Conservation (phyloP, 30 jellyfish, hydroid and myxozoan genomes). For the Hydractinia symbiolongicarpus region DNA sequence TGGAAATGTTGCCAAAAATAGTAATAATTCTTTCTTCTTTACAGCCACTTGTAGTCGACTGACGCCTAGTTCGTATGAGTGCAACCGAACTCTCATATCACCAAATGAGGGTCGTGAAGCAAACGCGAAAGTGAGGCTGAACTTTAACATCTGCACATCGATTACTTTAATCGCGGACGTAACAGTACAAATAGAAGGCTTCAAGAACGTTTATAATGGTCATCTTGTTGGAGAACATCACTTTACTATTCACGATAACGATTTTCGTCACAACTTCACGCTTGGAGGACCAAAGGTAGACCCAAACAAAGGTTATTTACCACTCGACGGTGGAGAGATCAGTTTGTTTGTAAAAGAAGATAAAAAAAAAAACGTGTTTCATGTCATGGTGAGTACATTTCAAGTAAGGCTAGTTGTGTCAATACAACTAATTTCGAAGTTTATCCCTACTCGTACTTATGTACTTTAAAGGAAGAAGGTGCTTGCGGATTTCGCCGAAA, state of each 20-base stretch:
- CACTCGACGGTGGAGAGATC: constrained; percentile 36
- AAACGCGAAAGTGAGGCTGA: neutral
- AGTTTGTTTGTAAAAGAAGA: constrained; percentile 31
- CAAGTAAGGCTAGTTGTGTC: neutral
- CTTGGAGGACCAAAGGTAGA: constrained; percentile 1
- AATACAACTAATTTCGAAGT: no score
- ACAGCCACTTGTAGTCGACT: neutral
- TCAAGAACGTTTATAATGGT: neutral
- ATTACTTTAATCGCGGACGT: constrained; percentile 7
- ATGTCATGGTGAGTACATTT: constrained; percentile 30
- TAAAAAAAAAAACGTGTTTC: neutral
- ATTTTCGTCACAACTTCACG: neutral
- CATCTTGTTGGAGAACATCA: neutral
- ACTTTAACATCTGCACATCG: neutral
- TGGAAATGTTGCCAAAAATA: no score
- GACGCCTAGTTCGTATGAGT: neutral
- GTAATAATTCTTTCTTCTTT: no score
- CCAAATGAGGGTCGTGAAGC: neutral
- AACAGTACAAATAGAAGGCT: constrained; percentile 7
- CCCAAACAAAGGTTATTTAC: constrained; percentile 17
- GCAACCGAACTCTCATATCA: constrained; percentile 1
- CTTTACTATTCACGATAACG: constrained; percentile 9
- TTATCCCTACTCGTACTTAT: no score
- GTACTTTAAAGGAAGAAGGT: no score
- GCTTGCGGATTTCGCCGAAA: no score